These are phyloP conservation scores for Coracias cyanogaster DNA, from an alignment of 2,797 vertebrate genomes.

Conservation along the genomic window DNA sequence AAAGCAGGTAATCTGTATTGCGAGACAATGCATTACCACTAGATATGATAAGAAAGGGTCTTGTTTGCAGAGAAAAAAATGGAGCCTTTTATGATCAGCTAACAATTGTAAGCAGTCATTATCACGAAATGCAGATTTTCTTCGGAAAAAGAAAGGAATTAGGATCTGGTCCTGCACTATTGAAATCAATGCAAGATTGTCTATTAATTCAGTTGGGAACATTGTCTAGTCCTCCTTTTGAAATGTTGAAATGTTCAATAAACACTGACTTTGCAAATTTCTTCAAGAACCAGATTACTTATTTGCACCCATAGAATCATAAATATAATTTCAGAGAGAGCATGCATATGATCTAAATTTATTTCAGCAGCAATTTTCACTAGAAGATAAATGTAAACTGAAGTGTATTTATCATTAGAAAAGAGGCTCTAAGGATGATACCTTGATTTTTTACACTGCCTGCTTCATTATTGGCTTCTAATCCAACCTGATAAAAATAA, in stretches of 20 bases:
- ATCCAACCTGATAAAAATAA: not conserved
- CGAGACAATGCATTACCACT: not conserved
- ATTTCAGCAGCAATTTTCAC: not conserved
- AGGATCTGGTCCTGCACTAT: not conserved
- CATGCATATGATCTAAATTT: not conserved
- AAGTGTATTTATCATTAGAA: not conserved
- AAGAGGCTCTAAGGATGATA: not conserved
- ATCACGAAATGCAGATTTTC: not conserved
- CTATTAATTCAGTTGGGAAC: not conserved
- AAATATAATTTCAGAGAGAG: constrained; percentile 32
- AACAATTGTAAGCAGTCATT: not conserved
- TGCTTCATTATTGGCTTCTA: not conserved
- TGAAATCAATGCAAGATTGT: not conserved
- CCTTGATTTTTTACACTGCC: constrained; percentile 12
- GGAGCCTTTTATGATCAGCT: not conserved
- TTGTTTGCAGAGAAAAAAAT: not conserved
- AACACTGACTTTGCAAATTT: constrained; percentile 16
- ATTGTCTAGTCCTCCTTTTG: not conserved
- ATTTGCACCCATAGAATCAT: constrained; percentile 2
- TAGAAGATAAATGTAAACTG: not conserved
- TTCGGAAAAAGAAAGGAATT: not conserved
- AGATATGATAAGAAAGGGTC: not conserved
- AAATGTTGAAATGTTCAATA: not conserved
- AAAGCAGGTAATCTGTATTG: not conserved
- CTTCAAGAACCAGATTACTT: not conserved